A percentile compares a stretch with the other conserved stretches of the same genome.
These are phyloP conservation scores for Amiota minor DNA, from an alignment of 2,888 invertebrate genomes.

Conservation along the genomic window DNA sequence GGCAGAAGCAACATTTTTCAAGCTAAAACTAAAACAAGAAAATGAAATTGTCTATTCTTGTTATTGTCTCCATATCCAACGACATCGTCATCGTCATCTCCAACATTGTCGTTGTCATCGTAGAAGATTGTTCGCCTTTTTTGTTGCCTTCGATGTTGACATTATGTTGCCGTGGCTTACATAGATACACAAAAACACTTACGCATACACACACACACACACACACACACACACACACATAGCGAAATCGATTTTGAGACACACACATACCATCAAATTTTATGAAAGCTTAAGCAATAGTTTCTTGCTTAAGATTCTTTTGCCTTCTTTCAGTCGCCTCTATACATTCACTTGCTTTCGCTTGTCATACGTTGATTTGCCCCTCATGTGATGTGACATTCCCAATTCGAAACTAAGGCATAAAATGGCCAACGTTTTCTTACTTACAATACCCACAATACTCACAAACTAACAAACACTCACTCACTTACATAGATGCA, in stretches of 20 bases:
- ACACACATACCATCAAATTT: background rate
- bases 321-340: too few relatives aligned
- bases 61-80: background rate
- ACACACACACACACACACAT: slow-evolving; percentile 1
- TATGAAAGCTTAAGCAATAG: slow-evolving; percentile 20
- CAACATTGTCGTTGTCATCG: background rate
- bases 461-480: slow-evolving; percentile 1
- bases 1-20: background rate
- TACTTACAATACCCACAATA: background rate
- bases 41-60: background rate
- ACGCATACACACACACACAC: slow-evolving; percentile 1
- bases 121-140: background rate
- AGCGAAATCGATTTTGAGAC: background rate
- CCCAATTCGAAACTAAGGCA: slow-evolving; percentile 15
- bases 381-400: background rate
- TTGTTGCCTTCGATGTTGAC: slow-evolving; percentile 30
- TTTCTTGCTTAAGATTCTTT: background rate
- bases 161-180: slow-evolving; percentile 28
- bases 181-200: slow-evolving; percentile 23
- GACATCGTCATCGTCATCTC: background rate
- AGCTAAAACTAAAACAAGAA: slow-evolving; percentile 6
- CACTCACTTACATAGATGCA: background rate
- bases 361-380: background rate
- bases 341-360: background rate
- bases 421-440: slow-evolving; percentile 13